Conservation (phyloP, 2,888 invertebrate genomes). For the Nephrotoma appendiculata region DNA sequence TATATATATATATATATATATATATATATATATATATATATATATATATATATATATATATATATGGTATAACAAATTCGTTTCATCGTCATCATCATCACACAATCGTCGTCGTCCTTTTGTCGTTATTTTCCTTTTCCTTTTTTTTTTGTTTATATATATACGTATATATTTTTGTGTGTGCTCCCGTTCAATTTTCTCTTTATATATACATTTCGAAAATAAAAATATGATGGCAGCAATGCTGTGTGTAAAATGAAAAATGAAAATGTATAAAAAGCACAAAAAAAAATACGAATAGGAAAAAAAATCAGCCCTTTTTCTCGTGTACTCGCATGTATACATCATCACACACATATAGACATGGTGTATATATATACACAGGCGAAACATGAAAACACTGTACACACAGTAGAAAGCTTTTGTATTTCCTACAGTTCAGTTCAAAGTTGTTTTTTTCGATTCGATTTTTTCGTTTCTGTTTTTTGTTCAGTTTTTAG, state of each 20-base stretch:
- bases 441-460: slow-evolving; percentile 1
- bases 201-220: not conserved
- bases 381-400: not conserved
- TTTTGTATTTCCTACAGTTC: slow-evolving; percentile 6
- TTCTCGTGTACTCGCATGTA: not conserved
- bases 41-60: not conserved
- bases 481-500: not conserved
- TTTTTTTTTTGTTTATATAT: not conserved
- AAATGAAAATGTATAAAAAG: not conserved
- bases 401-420: slow-evolving; percentile 4
- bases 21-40: not conserved
- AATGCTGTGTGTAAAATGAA: not conserved
- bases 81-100: not conserved
- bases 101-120: not conserved
- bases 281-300: not conserved
- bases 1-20: not conserved
- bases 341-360: not conserved
- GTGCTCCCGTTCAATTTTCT: not conserved
- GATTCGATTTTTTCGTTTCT: not conserved
- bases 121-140: not conserved
- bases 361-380: not conserved
- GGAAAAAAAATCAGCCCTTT: not conserved
- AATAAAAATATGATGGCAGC: not conserved
- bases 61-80: not conserved
- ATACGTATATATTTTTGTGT: too few species aligned